These are phyloP conservation scores for Cryptoblepharus egeriae DNA, from an alignment of 2,797 vertebrate species.

Conservation along the genomic window DNA sequence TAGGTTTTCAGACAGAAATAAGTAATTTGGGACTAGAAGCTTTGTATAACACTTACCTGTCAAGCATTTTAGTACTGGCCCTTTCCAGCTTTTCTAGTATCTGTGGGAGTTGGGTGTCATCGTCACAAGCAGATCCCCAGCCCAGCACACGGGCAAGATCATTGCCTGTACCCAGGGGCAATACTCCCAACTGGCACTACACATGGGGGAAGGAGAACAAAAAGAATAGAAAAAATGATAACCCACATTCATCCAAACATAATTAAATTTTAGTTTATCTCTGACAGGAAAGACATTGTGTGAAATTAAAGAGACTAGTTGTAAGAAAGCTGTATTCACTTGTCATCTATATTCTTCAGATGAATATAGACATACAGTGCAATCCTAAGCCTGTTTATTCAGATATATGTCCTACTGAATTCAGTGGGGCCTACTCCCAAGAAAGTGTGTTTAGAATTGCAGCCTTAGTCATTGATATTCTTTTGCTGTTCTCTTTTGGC, in stretches of 20 bases:
- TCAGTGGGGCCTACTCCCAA: no score
- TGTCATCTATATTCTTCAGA: neutral
- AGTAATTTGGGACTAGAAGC: neutral
- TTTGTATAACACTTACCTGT: constrained; percentile 80
- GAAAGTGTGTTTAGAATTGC: no score
- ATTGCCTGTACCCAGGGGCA: constrained; percentile 95
- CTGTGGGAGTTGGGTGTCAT: constrained; percentile 93
- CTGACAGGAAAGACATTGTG: no score
- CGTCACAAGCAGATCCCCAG: constrained; percentile 96
- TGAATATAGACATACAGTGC: no score
- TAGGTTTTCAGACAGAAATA: neutral
- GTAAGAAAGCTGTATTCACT: neutral
- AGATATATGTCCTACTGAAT: no score
- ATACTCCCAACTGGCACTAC: constrained; percentile 94
- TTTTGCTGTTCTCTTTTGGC: neutral
- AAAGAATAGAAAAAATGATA: neutral
- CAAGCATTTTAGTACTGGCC: constrained; percentile 97
- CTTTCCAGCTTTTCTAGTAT: constrained; percentile 96
- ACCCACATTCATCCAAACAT: neutral
- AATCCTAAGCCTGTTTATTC: no score
- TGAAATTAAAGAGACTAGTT: constrained; percentile 7
- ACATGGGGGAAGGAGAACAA: constrained; percentile 37
- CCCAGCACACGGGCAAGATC: constrained; percentile 94
- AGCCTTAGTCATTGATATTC: no score
- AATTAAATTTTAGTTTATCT: neutral